Conservation (phyloP, 2,797 vertebrate species). For the Acridotheres tristis region DNA sequence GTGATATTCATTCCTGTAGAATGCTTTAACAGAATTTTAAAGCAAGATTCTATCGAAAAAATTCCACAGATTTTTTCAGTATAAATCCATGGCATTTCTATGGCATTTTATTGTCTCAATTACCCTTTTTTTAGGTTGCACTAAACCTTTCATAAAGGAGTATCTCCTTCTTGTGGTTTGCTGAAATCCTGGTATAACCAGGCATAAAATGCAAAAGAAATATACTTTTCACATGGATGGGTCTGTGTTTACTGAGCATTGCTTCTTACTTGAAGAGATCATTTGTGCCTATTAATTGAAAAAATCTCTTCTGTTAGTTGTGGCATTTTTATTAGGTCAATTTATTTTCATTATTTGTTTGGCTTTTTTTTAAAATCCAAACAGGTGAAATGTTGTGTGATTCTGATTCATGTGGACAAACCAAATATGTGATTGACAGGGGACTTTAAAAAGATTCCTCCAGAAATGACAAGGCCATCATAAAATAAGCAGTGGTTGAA, state of each 20-base stretch:
- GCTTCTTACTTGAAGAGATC: not conserved
- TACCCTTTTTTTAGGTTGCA: not conserved
- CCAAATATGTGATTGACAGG: constrained; percentile 54
- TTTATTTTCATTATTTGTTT: not conserved
- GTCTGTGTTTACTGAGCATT: not conserved
- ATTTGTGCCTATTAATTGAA: not conserved
- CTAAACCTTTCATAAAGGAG: not conserved
- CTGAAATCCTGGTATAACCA: not conserved
- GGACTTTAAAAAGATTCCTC: constrained; percentile 54
- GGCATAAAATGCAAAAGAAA: not conserved
- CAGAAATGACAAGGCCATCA: constrained; percentile 62
- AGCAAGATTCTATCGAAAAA: not conserved
- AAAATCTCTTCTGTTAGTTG: not conserved
- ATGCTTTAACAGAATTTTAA: not conserved
- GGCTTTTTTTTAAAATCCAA: not conserved
- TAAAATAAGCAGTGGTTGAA: constrained; percentile 60
- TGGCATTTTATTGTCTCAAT: not conserved
- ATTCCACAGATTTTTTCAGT: not conserved
- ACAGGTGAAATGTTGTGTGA: constrained; percentile 39
- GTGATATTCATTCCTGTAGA: not conserved
- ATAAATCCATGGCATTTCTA: not conserved
- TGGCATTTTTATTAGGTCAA: not conserved
- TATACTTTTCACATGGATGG: not conserved
- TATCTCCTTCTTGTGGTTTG: not conserved
- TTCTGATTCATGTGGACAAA: constrained; percentile 65